These are phyloP conservation scores for Globicephala melas DNA, from an alignment of 2,113 vertebrate genomes.

Conservation along the genomic window DNA sequence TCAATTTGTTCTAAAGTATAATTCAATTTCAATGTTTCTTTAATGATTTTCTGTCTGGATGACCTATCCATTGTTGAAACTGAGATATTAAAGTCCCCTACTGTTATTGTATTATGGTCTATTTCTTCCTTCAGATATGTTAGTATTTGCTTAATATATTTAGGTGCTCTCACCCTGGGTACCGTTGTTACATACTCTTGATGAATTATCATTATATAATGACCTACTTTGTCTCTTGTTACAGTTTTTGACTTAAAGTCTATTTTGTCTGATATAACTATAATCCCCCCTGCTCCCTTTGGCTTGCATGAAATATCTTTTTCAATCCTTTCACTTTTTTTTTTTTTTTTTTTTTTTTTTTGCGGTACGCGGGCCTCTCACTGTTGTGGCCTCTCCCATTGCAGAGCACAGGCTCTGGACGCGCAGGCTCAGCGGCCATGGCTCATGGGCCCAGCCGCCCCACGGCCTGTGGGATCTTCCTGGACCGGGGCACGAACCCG, in stretches of 20 bases:
- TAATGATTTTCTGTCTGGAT: neutral
- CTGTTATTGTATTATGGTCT: neutral
- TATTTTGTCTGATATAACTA: neutral
- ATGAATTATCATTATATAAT: neutral
- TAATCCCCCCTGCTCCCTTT: neutral
- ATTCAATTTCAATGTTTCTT: neutral
- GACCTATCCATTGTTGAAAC: neutral
- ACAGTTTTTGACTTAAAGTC: neutral
- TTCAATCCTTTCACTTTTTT: neutral
- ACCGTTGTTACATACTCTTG: neutral
- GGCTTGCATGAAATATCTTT: neutral
- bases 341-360: no score
- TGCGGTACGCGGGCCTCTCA: no score
- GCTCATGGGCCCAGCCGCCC: no score
- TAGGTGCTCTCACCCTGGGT: neutral
- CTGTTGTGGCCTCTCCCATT: no score
- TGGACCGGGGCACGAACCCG: fast-evolving
- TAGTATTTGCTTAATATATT: neutral
- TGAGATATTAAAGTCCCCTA: neutral
- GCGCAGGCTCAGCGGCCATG: no score
- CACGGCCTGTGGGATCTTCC: no score
- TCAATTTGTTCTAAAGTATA: neutral
- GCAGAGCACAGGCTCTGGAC: no score
- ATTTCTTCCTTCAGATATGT: neutral
- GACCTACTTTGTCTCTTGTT: neutral